Base-by-base conservation (phyloP, 2,888 invertebrate species). In the Ectemnius continuus region DNA sequence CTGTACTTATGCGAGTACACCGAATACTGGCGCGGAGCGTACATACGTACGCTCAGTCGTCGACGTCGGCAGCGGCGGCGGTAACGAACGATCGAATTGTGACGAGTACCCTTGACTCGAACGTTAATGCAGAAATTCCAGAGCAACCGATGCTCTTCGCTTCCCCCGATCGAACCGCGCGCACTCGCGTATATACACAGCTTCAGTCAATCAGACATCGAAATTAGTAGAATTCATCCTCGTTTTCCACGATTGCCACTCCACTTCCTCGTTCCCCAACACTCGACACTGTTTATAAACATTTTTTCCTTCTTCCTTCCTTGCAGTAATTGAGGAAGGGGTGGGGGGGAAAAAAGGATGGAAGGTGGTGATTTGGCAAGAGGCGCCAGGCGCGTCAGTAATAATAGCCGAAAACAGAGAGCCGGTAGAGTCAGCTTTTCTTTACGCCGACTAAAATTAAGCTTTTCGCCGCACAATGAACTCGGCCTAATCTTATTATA, bases 401-500 rank as follows among this genome's bases (percentile, higher is more conserved):
- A 52, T 16, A 52, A 16, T 52, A 14, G 16, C 52, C 16, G n/a
- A 52, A 36, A 36, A 8, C 36, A 36, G 0, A 36, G 3, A 11
- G 36, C 8, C 36, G 36, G 8, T 4, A 11, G 5, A 0, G 28
- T 4, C 28, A 11, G 8, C 36, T 16, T 52, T 52, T 52, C 52
- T 52, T 52, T 52, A 23, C 16, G 52, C 14, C 4, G 52, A 52
- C 52, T 52, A 52, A 52, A 52, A 52, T 52, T n/a, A 52, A 52
- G 52, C 52, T 16, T 14, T 36, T 16, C n/a, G 52, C 16, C 52
- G 52, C 52, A 52, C 52, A 16, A 52, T 52, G 52, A 52, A 52
- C 52, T 52, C 52, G 52, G 16, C 52, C 52, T 52, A 52, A 52
- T 52, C 52, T 52, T 52, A 52, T 52, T 52, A 52, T 52, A 52